Evolutionary conservation across 2,113 vertebrate species (phyloP).

Genomic region (Phycodurus eques): DNA sequence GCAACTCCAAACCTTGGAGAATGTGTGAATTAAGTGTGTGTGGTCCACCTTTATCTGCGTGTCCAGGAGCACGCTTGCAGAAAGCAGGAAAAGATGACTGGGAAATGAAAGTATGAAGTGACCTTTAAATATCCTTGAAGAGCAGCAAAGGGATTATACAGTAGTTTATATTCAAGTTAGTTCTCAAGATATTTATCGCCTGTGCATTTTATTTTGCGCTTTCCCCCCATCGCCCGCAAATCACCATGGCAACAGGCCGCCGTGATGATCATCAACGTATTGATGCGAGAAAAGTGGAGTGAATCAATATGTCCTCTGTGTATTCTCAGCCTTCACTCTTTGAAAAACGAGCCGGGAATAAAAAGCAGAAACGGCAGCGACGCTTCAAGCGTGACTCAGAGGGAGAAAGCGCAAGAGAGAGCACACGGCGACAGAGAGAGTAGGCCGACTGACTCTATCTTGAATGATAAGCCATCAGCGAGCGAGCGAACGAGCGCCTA

Average conservation of each 20-base stretch:
- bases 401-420: slow-evolving; percentile 12
- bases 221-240: slow-evolving; percentile 8
- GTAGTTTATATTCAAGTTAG: neutral
- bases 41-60: neutral
- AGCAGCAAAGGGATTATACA: neutral
- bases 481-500: neutral
- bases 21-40: slow-evolving; percentile 32
- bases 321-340: slow-evolving; percentile 39
- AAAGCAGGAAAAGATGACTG: neutral
- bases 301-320: slow-evolving; percentile 45
- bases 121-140: slow-evolving; percentile 63
- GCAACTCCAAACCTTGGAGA: slow-evolving; percentile 45
- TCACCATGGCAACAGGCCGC: slow-evolving; percentile 50
- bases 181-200: neutral
- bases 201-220: slow-evolving; percentile 18
- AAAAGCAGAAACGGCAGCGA: slow-evolving; percentile 24
- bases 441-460: slow-evolving; percentile 32
- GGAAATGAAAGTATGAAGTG: slow-evolving; percentile 13
- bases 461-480: slow-evolving; percentile 58
- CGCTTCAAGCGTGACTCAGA: slow-evolving; percentile 42
- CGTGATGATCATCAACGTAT: slow-evolving; percentile 29
- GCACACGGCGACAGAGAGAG: slow-evolving; percentile 15
- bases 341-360: slow-evolving; percentile 16
- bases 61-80: neutral
- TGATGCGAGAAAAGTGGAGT: slow-evolving; percentile 27